Evolutionary conservation across 2,797 vertebrate genomes (phyloP), one percentile per base, ranked within the genome.

Genomic region (Aulostomus chinensis): DNA sequence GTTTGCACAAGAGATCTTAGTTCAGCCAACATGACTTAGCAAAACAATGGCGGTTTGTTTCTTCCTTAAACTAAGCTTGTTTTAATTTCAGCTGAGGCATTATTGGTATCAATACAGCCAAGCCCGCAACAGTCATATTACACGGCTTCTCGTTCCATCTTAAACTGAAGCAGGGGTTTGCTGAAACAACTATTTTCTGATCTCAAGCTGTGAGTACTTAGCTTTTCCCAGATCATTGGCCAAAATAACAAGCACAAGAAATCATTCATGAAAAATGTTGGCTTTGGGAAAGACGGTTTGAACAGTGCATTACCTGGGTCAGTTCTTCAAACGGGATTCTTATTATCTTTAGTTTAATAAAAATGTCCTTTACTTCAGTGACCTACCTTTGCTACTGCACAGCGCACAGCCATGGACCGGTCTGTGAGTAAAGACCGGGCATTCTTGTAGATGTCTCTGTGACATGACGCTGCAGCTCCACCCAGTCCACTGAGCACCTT

Each of bases 361-460:
- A n/a, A n/a, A n/a, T n/a, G n/a, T 21, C 20, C 20, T 21, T 3
- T 21, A 21, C 11, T 30, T 82, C 79, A 40, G 43, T 38, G 8
- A 69, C 82, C 3, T 14, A 97, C 97, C 94, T 98, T 99, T 11
- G 96, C 97, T 29, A 96, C 94, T 0, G 95, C 93, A 16, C 97
- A 99, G 50, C 97, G 91, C 1, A 99, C 97, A 3, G 97, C 96
- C 97, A 99, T 99, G 0, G 96, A 97, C 28, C 97, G 83, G 85
- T 99, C 97, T 0, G 95, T 99, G 69, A 99, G 85, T 7, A 98
- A 86, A 26, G 96, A 97, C n/a, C 97, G 93, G 2, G 96, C 94
- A 2, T 97, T 97, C 87, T 99, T 99, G 69, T 99, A 99, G 83
- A 97, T 99, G 48, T 99, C 97, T 55, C 96, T 92, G 78, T 99